Evolutionary conservation across 2,888 invertebrate species (phyloP), one percentile per base, ranked within the genome.

Genomic region (Drosophila multiciliata): DNA sequence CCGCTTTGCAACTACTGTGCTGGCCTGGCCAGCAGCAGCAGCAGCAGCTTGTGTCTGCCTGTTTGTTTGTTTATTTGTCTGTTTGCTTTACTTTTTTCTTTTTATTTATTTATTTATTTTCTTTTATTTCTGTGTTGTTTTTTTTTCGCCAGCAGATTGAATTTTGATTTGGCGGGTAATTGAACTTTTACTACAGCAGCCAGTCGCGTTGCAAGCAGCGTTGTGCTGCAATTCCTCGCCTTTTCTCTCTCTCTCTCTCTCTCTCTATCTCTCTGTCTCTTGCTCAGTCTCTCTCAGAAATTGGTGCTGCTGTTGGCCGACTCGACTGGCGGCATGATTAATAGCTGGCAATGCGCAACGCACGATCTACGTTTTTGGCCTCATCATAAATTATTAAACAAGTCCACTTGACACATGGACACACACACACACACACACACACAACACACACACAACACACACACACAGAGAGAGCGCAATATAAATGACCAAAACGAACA

Each of bases 81-180:
- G 72, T 70, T 73, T 83, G 77, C 65, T 53, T 66, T 70, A 59
- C 65, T 64, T 55, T 73, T 72, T 73, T 75, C 60, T 75, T 69
- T 78, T 62, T 79, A 36, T 68, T 42, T 58, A 55, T 79, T 57
- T 61, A 58, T 66, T 55, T 45, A 12, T 12, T 20, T 23, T 69
- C 38, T 63, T 62, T 48, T 59, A 73, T 74, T 78, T 80, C 68
- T 75, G 29, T 29, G 23, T 23, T 1, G 66, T 75, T 76, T 73
- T 82, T 80, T 73, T 77, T 72, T 70, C 59, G 82, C 75, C 82
- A 83, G 83, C 83, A 87, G 87, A 89, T 90, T 89, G 90, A 90
- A 88, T 91, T 91, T 90, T 91, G 90, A 91, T 89, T 91, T 91
- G 90, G 87, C 89, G 90, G 90, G 89, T 91, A 89, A 91, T 89